These are phyloP conservation scores for Ammospiza maritima DNA, from an alignment of 2,797 vertebrate species.

Conservation along the genomic window DNA sequence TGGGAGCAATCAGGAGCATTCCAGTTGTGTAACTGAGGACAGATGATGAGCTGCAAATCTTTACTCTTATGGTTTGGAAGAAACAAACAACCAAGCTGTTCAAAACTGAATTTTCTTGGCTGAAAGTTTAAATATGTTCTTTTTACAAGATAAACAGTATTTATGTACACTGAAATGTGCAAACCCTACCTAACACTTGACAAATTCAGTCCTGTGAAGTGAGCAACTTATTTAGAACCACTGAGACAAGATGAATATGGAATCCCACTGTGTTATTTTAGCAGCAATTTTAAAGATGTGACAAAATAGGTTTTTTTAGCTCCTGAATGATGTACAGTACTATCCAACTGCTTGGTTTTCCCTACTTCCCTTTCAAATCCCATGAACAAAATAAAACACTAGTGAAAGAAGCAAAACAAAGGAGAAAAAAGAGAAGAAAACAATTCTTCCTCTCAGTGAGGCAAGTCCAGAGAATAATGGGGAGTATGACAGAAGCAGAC, in stretches of 20 bases:
- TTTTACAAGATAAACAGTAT: neutral
- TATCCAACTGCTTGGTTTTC: neutral
- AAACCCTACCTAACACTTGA: neutral
- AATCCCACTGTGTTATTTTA: slow-evolving; percentile 1
- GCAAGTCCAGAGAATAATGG: neutral
- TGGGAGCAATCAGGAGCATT: neutral
- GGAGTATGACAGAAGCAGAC: neutral
- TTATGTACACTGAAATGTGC: neutral
- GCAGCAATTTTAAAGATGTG: neutral
- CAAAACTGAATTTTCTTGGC: neutral
- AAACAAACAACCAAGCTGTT: neutral
- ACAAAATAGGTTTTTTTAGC: neutral
- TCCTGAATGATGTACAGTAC: neutral
- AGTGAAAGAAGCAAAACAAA: neutral
- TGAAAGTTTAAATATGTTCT: neutral
- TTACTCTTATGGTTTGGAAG: neutral
- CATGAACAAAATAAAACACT: neutral
- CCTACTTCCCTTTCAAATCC: neutral
- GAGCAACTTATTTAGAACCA: neutral
- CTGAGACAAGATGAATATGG: neutral
- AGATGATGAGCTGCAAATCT: neutral
- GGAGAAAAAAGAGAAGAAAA: neutral
- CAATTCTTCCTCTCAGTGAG: neutral
- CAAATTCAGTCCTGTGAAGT: neutral
- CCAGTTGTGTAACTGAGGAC: neutral